These are phyloP conservation scores for Cryptosula pallasiana DNA, from an alignment of 2,888 invertebrate genomes.

Conservation along the genomic window DNA sequence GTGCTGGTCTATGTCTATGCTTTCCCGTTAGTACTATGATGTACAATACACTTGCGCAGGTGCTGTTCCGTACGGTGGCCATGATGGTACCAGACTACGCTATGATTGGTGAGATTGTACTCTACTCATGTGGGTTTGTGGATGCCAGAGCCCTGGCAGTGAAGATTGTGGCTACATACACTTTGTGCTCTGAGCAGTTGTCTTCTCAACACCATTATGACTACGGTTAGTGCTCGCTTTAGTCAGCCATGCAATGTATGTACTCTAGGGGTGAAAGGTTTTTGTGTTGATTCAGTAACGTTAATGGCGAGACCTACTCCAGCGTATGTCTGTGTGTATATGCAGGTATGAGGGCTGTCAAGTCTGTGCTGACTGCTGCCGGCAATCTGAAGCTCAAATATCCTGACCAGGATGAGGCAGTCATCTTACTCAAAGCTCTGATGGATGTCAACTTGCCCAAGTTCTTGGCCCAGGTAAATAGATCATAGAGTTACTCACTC, in stretches of 20 bases:
- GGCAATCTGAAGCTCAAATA: constrained; percentile 54
- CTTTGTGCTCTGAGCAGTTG: constrained; percentile 53
- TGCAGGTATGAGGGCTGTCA: constrained; percentile 51
- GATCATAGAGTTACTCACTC: too few species aligned
- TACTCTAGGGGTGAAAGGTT: too few species aligned
- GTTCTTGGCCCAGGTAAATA: constrained; percentile 53
- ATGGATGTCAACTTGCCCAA: constrained; percentile 55
- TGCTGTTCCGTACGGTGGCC: constrained; percentile 54
- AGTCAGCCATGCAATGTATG: too few species aligned
- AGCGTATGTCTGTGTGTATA: too few species aligned
- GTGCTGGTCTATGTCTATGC: too few species aligned
- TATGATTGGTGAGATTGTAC: constrained; percentile 54
- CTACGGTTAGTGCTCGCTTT: constrained; percentile 56
- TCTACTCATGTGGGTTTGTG: constrained; percentile 55
- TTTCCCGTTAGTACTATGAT: too few species aligned
- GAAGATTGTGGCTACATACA: constrained; percentile 54
- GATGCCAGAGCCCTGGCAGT: constrained; percentile 53
- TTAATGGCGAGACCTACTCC: too few species aligned
- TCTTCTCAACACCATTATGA: constrained; percentile 56
- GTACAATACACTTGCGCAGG: too few species aligned
- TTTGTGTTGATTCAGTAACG: too few species aligned
- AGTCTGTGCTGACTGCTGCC: constrained; percentile 54
- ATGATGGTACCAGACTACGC: constrained; percentile 56
- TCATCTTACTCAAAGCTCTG: constrained; percentile 53
- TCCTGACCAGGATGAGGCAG: constrained; percentile 48